Percentiles rank a stretch among this genome's conserved stretches.
Evolutionary conservation across 2,797 vertebrate species (phyloP).

Genomic region (Tapirus indicus): DNA sequence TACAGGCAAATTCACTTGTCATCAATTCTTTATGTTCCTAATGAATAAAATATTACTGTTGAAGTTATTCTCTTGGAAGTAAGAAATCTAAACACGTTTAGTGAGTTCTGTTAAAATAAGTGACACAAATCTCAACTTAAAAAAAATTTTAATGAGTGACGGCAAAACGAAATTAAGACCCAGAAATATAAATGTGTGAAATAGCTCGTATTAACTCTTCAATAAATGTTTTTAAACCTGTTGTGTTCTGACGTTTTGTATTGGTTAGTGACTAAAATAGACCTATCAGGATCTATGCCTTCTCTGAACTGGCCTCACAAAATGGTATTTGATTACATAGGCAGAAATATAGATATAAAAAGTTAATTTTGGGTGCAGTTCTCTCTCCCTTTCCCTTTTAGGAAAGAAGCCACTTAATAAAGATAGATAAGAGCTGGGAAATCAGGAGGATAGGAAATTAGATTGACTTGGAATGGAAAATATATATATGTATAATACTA

Average conservation of each 20-base stretch:
- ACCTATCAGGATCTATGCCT: background rate
- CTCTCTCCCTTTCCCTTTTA: constrained; percentile 22
- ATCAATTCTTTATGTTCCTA: constrained; percentile 84
- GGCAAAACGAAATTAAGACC: constrained; percentile 43
- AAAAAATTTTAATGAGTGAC: constrained; percentile 14
- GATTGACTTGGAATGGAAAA: background rate
- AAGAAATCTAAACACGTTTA: constrained; percentile 75
- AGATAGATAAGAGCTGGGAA: background rate
- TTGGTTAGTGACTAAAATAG: background rate
- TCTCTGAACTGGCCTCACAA: background rate
- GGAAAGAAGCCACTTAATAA: background rate
- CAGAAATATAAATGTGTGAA: constrained; percentile 15
- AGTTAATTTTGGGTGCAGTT: background rate
- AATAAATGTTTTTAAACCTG: background rate
- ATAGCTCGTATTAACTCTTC: constrained; percentile 8
- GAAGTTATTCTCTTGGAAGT: constrained; percentile 65
- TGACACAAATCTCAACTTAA: constrained; percentile 42
- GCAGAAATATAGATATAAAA: background rate
- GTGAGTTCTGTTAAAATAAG: constrained; percentile 61
- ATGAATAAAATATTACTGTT: constrained; percentile 80
- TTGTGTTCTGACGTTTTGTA: background rate
- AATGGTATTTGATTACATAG: background rate
- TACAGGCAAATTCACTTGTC: constrained; percentile 84
- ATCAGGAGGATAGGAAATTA: background rate
- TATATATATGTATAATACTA: background rate